Percentiles rank a stretch among this genome's conserved stretches.
phyloP scores from a whole-genome alignment of 2,888 invertebrate genomes.

The Patella ulyssiponensis region DNA sequence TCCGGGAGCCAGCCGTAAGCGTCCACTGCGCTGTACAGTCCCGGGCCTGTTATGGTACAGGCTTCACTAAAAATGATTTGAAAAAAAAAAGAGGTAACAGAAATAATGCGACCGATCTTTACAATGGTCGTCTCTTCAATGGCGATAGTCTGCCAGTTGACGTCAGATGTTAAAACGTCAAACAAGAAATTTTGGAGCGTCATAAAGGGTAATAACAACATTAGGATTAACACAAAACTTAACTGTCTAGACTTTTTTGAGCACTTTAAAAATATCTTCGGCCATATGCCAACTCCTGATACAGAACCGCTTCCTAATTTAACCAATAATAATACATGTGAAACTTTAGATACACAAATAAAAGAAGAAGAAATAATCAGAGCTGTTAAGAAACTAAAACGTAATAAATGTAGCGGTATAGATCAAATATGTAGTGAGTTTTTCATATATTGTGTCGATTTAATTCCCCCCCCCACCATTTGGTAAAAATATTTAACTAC shows the following conservation, averaged over 20 bases:
- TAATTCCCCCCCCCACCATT: not conserved
- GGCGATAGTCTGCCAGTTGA: no score
- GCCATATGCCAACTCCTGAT: not conserved
- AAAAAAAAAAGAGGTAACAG: no score
- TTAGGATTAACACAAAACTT: not conserved
- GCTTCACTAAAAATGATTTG: no score
- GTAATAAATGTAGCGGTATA: not conserved
- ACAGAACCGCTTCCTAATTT: not conserved
- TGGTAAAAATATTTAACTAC: not conserved
- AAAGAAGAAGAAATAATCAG: not conserved
- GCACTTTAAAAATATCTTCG: not conserved
- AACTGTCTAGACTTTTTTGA: not conserved
- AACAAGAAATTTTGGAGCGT: conserved; percentile 1
- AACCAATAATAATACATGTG: not conserved
- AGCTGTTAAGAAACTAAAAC: conserved; percentile 2
- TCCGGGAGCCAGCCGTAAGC: no score
- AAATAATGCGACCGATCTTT: no score
- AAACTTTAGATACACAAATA: not conserved
- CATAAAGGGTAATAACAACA: not conserved
- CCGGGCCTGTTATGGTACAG: no score
- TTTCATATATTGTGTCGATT: not conserved
- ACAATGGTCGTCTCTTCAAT: no score
- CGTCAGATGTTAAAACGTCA: no score
- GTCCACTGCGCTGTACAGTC: no score
- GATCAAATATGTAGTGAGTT: not conserved